phyloP scores from a whole-genome alignment of 1,140 invertebrate genomes.

The Hestina assimilis region DNA sequence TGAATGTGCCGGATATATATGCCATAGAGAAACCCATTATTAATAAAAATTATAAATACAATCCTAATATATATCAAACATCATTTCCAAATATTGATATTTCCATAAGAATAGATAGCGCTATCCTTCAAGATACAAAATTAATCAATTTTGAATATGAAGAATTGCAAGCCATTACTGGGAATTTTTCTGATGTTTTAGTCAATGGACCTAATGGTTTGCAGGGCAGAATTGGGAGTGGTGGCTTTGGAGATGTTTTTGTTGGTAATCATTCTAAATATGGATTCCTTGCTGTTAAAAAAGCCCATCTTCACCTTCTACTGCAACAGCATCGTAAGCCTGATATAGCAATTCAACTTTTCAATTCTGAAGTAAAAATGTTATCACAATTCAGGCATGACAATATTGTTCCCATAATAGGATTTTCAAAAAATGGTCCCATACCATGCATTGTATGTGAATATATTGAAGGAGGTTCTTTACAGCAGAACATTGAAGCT shows the following conservation, averaged over 20 bases:
- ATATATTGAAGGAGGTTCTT: conserved; percentile 84
- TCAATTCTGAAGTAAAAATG: conserved; percentile 82
- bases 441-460: conserved; percentile 84
- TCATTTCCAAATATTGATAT: conserved; percentile 44
- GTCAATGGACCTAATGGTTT: conserved; percentile 31
- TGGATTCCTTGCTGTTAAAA: conserved; percentile 82
- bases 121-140: conserved; percentile 52
- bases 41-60: neutral
- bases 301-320: conserved; percentile 68
- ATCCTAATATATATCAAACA: conserved; percentile 34
- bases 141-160: conserved; percentile 55
- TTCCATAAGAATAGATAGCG: conserved; percentile 45
- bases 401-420: conserved; percentile 83
- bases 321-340: conserved; percentile 62
- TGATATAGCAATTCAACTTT: conserved; percentile 78
- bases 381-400: conserved; percentile 81
- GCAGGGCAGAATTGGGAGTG: conserved; percentile 80
- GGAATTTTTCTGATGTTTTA: conserved; percentile 50
- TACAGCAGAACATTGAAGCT: conserved; percentile 80
- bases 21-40: conserved; percentile 18
- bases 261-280: conserved; percentile 73
- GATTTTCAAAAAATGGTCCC: conserved; percentile 82
- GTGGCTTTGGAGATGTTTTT: conserved; percentile 86
- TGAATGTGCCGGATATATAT: conserved; percentile 39
- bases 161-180: conserved; percentile 55